Base-by-base conservation (phyloP, 2,888 invertebrate genomes). In the Stenurella melanura region DNA sequence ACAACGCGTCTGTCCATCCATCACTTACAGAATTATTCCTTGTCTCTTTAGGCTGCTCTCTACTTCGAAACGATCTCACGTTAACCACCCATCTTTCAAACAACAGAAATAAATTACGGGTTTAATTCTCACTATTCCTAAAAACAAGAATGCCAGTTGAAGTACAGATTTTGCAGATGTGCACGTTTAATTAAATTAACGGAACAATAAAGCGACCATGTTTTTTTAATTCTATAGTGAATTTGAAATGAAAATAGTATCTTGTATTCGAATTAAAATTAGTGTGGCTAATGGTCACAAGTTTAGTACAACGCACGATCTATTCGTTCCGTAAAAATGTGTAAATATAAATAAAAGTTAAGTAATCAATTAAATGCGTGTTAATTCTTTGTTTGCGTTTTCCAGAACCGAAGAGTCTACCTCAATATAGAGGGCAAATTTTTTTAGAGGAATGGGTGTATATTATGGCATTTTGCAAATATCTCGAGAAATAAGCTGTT, bases 81-180 rank as follows among this genome's bases (percentile, higher is more conserved):
- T 72, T 72, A 63, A 50, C 72, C 63, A 21, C 61, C 21, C 61
- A 42, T 72, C 72, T 63, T 72, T 72, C 63, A 56, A 72, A 54
- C 63, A 63, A 12, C 34, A 54, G 61, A 72, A 63, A 72, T 72
- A 72, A 72, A 72, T 72, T 63, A 63, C 72, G 42, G 72, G 17
- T 72, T 63, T 72, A 72, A 72, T 72, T 72, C 30, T 42, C 63
- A 63, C 58, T 63, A 63, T 72, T 63, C 54, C 63, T 61, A 72
- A 72, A 72, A 63, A 63, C 70, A 70, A 70, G n/a, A 30, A 26
- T 63, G 42, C 50, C 54, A 7, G 61, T 21, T 61, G 54, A 50
- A 72, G 50, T 72, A 63, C 72, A 72, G 72, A 61, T 63, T 72
- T 70, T 54, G 30, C 63, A 72, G 72, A 72, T 72, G 72, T 72